These are phyloP conservation scores for Capreolus pygargus DNA, from an alignment of 2,113 vertebrate genomes.

Conservation along the genomic window DNA sequence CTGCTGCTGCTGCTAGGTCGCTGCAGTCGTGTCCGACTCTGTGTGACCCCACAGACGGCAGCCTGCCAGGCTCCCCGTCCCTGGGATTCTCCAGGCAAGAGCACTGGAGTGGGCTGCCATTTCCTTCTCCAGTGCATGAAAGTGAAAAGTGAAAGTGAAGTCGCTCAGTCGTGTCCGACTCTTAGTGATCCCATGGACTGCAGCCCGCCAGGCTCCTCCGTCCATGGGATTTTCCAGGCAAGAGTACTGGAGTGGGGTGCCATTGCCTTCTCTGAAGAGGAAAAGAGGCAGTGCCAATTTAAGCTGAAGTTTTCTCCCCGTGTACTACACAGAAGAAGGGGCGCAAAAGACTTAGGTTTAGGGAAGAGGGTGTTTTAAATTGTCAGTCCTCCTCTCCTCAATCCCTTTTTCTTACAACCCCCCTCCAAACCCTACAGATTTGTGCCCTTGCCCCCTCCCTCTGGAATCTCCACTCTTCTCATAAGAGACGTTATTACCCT, in stretches of 20 bases:
- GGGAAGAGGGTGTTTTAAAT: neutral
- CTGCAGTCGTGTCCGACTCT: neutral
- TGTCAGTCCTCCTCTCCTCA: neutral
- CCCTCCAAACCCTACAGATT: neutral
- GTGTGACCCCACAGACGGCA: neutral
- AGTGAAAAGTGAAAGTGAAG: neutral
- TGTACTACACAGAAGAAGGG: neutral
- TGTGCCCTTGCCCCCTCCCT: neutral
- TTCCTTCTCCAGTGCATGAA: neutral
- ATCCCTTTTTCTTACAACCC: neutral
- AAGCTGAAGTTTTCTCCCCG: neutral
- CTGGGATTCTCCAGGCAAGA: neutral
- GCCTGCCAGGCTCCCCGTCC: neutral
- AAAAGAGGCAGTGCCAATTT: neutral
- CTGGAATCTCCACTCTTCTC: neutral
- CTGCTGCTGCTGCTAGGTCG: neutral
- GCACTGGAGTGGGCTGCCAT: neutral
- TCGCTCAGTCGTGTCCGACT: rapidly evolving
- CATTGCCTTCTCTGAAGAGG: neutral
- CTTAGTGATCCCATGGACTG: neutral
- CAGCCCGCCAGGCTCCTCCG: neutral
- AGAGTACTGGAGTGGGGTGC: neutral
- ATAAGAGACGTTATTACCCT: neutral
- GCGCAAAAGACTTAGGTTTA: neutral
- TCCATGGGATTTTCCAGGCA: neutral